Base-by-base conservation (phyloP, 2,113 vertebrate species). In the Gymnarchus niloticus region DNA sequence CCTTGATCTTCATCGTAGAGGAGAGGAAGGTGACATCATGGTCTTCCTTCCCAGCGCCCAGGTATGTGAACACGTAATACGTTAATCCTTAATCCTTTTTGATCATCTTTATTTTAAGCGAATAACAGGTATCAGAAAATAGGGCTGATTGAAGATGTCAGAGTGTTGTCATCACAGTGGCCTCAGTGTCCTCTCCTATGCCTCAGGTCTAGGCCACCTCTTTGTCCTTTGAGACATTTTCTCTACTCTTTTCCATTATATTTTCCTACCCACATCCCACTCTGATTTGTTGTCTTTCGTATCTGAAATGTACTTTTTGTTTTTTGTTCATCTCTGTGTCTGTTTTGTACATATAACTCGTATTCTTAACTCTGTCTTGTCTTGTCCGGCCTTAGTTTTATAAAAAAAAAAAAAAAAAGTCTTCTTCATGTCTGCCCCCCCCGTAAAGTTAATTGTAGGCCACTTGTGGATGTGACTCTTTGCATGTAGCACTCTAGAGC, bases 11-110 rank as follows among this genome's bases (percentile, higher is more conserved):
- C 96, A 96, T 89, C 92, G 44, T 85, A 91, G 91, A 14, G 92
- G 91, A 83, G 91, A 93, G 61, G 92, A 93, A 0, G 96, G 96
- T 44, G 94, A 96, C 0, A 9, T 97, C 56, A 90, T 97, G 2
- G 83, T 96, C 37, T 97, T 96, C 90, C 87, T 97, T 88, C 91
- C 96, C 86, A 95, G 95, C 0, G 93, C 95, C 76, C 94, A 96
- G 96, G 96, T 97, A 90, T 41, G 54, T 81, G 49, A 78, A 3
- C 44, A 44, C 3, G 83, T 69, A 19, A 77, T 33, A 46, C 23
- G 41, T 10, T 49, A 14, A 6, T 57, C 49, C 56, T 61, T 65
- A 84, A 78, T 78, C 83, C 61, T 37, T n/a, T 65, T 69, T n/a
- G n/a, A n/a, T n/a, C n/a, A n/a, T n/a, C n/a, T n/a, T n/a, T n/a